These are phyloP conservation scores for Nasonia giraulti DNA, from an alignment of 1,140 invertebrate species.

Conservation along the genomic window DNA sequence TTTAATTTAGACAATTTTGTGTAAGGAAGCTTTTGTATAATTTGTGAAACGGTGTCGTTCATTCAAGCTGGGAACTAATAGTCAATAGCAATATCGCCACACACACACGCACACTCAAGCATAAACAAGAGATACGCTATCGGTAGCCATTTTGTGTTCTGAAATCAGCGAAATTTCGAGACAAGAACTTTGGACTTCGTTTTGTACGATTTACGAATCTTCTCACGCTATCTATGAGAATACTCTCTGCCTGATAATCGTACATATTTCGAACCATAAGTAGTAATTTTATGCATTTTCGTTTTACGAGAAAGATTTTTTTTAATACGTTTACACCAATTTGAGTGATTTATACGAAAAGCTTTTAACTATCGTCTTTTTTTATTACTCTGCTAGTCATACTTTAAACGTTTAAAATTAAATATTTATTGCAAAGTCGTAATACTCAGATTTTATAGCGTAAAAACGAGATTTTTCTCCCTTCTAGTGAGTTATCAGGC, in stretches of 20 bases:
- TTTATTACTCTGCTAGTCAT: not conserved
- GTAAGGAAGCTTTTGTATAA: not conserved
- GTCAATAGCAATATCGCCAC: not conserved
- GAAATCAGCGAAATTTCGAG: not conserved
- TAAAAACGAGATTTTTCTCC: not conserved
- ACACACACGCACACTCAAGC: slow-evolving; percentile 3
- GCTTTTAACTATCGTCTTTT: not conserved
- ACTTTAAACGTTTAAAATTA: not conserved
- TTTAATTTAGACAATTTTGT: too few species aligned
- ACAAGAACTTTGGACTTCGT: not conserved
- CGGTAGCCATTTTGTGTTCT: slow-evolving; percentile 15
- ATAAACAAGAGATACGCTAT: slow-evolving; percentile 14
- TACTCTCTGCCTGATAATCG: too few species aligned
- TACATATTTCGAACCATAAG: not conserved
- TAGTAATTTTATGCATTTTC: slow-evolving; percentile 11
- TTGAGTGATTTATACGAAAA: not conserved
- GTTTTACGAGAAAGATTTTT: too few species aligned
- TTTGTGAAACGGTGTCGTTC: too few species aligned
- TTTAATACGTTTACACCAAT: too few species aligned
- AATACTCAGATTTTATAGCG: not conserved
- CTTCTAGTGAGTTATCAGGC: not conserved
- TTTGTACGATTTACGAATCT: not conserved
- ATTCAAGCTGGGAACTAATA: too few species aligned
- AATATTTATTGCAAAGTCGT: not conserved
- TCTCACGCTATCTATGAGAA: not conserved